These are phyloP conservation scores for Mechanitis mazaeus DNA, from an alignment of 2,888 invertebrate species.

Conservation along the genomic window DNA sequence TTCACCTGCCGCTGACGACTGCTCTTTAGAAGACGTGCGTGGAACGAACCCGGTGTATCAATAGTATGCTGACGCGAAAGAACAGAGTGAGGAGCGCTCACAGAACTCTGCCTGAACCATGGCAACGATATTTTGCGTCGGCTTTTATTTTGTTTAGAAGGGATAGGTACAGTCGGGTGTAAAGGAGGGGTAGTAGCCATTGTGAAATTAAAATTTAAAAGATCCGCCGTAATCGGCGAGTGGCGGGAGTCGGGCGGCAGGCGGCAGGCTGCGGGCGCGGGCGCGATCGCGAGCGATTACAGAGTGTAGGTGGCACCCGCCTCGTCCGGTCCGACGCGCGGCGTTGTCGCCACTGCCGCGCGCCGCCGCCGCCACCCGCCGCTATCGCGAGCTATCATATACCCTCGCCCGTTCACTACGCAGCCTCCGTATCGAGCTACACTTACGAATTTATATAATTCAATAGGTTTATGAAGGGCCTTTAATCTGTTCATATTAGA, in stretches of 20 bases:
- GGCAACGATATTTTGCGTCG: constrained; percentile 92
- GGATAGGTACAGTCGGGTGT: constrained; percentile 40
- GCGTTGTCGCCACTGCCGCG: constrained; percentile 48
- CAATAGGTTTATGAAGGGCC: constrained; percentile 55
- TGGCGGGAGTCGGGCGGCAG: constrained; percentile 38
- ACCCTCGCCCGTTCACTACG: constrained; percentile 57
- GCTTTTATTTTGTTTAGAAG: constrained; percentile 79
- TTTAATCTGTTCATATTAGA: constrained; percentile 63
- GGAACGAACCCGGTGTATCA: constrained; percentile 91
- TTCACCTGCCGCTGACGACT: constrained; percentile 77
- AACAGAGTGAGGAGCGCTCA: constrained; percentile 82
- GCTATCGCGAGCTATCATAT: constrained; percentile 45
- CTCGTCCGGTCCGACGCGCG: constrained; percentile 42
- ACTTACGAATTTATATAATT: constrained; percentile 43
- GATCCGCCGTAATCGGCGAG: constrained; percentile 37
- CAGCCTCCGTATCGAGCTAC: constrained; percentile 74
- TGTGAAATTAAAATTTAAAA: constrained; percentile 42
- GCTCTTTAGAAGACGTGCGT: constrained; percentile 83
- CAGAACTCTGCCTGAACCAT: constrained; percentile 91
- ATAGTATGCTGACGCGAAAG: constrained; percentile 92
- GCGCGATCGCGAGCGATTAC: constrained; percentile 40
- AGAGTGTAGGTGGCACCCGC: constrained; percentile 37
- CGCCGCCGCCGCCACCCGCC: constrained; percentile 38
- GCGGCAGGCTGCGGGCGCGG: constrained; percentile 38
- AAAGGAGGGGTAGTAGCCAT: constrained; percentile 54